phyloP scores from a whole-genome alignment of 1,140 invertebrate genomes.

The Heterodera carotae region DNA sequence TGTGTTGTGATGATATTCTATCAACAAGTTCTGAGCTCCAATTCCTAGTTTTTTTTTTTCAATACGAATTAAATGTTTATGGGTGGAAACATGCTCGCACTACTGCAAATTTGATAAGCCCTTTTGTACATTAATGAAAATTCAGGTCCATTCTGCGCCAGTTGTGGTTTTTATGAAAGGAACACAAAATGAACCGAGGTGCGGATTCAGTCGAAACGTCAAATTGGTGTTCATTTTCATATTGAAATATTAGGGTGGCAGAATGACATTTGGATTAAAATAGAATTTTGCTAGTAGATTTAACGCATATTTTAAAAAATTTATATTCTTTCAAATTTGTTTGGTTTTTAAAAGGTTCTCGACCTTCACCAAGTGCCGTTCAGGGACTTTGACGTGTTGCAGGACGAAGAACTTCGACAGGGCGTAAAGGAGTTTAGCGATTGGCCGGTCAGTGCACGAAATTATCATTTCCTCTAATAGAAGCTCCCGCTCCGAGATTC shows the following conservation, averaged over 20 bases:
- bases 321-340: background rate
- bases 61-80: no score
- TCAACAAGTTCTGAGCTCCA: background rate
- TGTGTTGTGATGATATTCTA: background rate
- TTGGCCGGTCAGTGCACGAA: slow-evolving; percentile 44
- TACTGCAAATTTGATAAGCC: no score
- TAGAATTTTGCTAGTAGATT: no score
- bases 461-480: slow-evolving; percentile 34
- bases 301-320: no score
- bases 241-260: no score
- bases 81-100: no score
- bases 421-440: slow-evolving; percentile 63
- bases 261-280: no score
- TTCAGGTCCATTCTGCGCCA: slow-evolving; percentile 28
- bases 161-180: slow-evolving; percentile 66
- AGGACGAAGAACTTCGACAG: slow-evolving; percentile 56
- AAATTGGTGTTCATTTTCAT: slow-evolving; percentile 49
- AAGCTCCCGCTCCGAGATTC: background rate
- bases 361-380: slow-evolving; percentile 59
- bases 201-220: slow-evolving; percentile 62
- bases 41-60: background rate
- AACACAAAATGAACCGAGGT: slow-evolving; percentile 56
- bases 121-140: no score
- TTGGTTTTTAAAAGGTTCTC: slow-evolving; percentile 48
- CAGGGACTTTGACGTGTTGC: slow-evolving; percentile 57